A percentile compares a stretch with the other conserved stretches of the same genome.
Evolutionary conservation across 2,113 vertebrate species (phyloP).

Genomic region (Panurus biarmicus): DNA sequence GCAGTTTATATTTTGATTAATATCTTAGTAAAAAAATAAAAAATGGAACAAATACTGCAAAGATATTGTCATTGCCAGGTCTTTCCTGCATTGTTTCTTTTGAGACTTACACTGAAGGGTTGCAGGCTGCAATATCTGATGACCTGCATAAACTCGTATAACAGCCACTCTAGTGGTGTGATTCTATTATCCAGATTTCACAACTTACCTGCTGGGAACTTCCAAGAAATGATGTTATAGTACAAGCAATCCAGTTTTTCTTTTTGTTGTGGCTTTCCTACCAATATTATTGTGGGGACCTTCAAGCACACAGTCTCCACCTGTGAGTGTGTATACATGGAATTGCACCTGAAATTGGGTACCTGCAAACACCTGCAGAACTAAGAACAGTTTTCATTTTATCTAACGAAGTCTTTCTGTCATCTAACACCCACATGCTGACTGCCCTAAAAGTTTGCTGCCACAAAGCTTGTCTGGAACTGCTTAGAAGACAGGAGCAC

Average conservation of each 20-base stretch:
- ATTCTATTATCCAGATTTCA: slow-evolving; percentile 46
- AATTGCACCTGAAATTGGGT: not conserved
- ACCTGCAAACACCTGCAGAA: not conserved
- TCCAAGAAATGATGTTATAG: not conserved
- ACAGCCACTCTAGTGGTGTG: slow-evolving; percentile 13
- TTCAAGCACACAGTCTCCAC: not conserved
- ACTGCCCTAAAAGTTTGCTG: not conserved
- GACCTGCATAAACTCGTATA: slow-evolving; percentile 43
- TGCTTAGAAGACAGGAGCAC: not conserved
- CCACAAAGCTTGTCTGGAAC: not conserved
- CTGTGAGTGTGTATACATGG: not conserved
- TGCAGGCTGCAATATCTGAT: slow-evolving; percentile 13
- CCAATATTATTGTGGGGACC: not conserved
- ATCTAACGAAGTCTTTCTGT: not conserved
- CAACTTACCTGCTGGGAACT: slow-evolving; percentile 47
- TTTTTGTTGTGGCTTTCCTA: not conserved
- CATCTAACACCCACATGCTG: not conserved
- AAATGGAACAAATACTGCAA: not conserved
- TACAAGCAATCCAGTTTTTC: not conserved
- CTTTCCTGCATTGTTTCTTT: not conserved
- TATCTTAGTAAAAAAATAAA: not conserved
- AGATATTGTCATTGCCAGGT: not conserved
- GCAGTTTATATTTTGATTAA: not conserved
- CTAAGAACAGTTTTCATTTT: not conserved
- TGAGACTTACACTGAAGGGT: not conserved